Conservation (phyloP, 1,140 invertebrate genomes). For the Wiebesia pumilae region DNA sequence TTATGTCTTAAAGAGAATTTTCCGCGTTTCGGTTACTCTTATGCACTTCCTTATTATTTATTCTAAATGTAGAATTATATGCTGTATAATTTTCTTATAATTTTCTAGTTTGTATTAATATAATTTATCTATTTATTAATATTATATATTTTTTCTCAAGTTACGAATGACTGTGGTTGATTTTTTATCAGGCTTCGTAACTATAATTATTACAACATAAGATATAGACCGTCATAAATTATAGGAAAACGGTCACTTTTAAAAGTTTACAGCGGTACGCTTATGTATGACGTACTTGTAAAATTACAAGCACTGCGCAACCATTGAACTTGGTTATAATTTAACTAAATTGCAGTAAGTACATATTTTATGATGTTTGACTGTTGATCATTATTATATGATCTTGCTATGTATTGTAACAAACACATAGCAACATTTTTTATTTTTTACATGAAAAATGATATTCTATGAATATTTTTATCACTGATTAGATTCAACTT, state of each 20-base stretch:
- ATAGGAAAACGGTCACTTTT: background rate
- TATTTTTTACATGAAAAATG: no score
- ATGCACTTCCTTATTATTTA: background rate
- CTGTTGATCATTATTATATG: no score
- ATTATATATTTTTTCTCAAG: background rate
- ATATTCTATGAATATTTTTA: no score
- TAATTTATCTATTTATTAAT: background rate
- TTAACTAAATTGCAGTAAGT: background rate
- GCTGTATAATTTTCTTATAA: background rate
- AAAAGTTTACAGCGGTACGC: no score
- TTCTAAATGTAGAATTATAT: background rate
- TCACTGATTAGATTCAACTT: no score
- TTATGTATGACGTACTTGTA: background rate
- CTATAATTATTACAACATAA: background rate
- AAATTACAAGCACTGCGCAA: background rate
- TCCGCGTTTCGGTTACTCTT: background rate
- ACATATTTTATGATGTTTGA: no score
- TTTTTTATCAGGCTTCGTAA: background rate
- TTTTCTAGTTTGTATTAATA: background rate
- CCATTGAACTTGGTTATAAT: background rate
- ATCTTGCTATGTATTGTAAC: no score
- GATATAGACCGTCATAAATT: background rate
- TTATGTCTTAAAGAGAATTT: background rate
- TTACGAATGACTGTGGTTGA: background rate
- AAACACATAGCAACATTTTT: no score